These are phyloP conservation scores for Cantharis flavilabris DNA, from an alignment of 2,888 invertebrate species.

Conservation along the genomic window DNA sequence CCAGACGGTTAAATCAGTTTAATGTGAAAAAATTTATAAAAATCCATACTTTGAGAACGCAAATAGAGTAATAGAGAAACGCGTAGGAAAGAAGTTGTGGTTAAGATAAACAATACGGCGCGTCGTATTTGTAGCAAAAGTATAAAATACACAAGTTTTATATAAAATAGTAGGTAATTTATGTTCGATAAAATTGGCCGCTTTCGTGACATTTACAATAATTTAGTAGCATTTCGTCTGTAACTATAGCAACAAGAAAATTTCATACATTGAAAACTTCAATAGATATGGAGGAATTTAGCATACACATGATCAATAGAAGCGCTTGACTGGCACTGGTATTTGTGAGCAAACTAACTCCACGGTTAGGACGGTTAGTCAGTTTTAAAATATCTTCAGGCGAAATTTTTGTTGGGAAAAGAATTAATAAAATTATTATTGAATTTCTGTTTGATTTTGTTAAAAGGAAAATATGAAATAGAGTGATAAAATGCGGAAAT, in stretches of 20 bases:
- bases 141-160: background rate
- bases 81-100: background rate
- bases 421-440: background rate
- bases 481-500: background rate
- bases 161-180: background rate
- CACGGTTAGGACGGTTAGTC: background rate
- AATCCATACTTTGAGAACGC: background rate
- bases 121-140: background rate
- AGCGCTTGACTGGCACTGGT: background rate
- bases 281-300: background rate
- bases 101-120: background rate
- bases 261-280: background rate
- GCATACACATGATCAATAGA: background rate
- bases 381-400: background rate
- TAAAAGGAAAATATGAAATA: background rate
- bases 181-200: background rate
- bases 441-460: background rate
- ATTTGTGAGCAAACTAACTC: background rate
- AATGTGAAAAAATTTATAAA: background rate
- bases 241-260: background rate
- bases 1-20: background rate
- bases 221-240: background rate
- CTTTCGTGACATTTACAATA: background rate
- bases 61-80: background rate
- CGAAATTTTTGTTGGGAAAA: background rate